Percentiles rank a stretch among this genome's conserved stretches.
These are phyloP conservation scores for Myioborus miniatus DNA, from an alignment of 2,797 vertebrate species.

Conservation along the genomic window DNA sequence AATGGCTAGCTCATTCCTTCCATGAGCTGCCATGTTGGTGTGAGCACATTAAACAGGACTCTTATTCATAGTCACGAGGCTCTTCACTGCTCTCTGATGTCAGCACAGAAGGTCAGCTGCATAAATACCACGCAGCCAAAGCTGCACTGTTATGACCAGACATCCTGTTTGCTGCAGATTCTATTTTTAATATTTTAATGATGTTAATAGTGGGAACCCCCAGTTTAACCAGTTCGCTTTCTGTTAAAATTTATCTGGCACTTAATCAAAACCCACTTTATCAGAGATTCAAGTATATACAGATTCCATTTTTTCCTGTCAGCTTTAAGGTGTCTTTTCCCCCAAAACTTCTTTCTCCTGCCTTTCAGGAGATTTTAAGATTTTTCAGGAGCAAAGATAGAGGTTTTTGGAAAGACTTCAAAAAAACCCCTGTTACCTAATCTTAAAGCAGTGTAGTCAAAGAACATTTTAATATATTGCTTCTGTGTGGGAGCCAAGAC, in stretches of 20 bases:
- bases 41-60: neutral
- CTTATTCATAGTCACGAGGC: neutral
- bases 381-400: neutral
- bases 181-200: slow-evolving; percentile 2
- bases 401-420: neutral
- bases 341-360: fast-evolving
- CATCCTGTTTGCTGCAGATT: neutral
- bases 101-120: slow-evolving; percentile 1
- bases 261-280: neutral
- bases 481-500: neutral
- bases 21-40: neutral
- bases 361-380: neutral
- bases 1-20: neutral
- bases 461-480: neutral
- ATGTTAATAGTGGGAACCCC: neutral
- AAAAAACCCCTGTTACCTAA: neutral
- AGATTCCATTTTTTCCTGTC: neutral
- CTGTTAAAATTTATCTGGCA: neutral
- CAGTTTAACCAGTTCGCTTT: neutral
- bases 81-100: neutral
- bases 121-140: neutral
- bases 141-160: neutral
- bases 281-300: neutral
- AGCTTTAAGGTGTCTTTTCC: neutral
- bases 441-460: neutral